Base-by-base conservation (phyloP, 2,113 vertebrate genomes). In the Acrocephalus kingi region DNA sequence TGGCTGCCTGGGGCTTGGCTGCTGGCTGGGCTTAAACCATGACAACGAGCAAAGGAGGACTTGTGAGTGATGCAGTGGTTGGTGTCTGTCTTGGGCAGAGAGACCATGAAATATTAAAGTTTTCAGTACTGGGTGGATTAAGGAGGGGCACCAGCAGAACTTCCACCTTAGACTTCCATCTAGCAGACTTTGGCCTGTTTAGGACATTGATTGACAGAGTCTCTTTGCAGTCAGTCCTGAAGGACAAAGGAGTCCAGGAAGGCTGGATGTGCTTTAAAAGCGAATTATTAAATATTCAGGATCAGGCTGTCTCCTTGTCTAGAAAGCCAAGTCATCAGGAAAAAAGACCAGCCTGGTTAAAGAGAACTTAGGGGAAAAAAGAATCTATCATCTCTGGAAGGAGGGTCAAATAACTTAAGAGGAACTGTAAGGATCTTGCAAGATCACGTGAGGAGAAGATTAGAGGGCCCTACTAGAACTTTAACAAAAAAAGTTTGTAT, bases 1-100 rank as follows among this genome's bases (percentile, higher is more conserved):
- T 11, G 28, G 13, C 46, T 54, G 16, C 7, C 4, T 43, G 54
- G 45, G 27, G 39, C 23, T 74, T 81, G 45, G 52, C 28, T 43
- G 67, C 37, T 58, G 51, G 12, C 51, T 37, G 27, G 45, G 22
- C 23, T 66, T 51, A 52, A 81, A 45, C 33, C 18, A 30, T 15
- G 19, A 20, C 59, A 58, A 17, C 1, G 3, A 81, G n/a, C 27
- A 74, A 67, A 63, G 66, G 35, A 74, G 22, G 27, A 45, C 22
- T 19, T 45, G 25, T n/a, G 37, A 31, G 22, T 66, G 31, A 23
- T 58, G 31, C 0, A 0, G 43, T 37, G 58, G 16, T 39, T 51
- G 14, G 25, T 46, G 52, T 11, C 28, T 5, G 0, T 51, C 39
- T 76, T 71, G 39, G 31, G 14, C 17, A 69, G 7, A 52, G 37